These are phyloP conservation scores for Rhinatrema bivittatum DNA, from an alignment of 2,797 vertebrate genomes.

Conservation along the genomic window DNA sequence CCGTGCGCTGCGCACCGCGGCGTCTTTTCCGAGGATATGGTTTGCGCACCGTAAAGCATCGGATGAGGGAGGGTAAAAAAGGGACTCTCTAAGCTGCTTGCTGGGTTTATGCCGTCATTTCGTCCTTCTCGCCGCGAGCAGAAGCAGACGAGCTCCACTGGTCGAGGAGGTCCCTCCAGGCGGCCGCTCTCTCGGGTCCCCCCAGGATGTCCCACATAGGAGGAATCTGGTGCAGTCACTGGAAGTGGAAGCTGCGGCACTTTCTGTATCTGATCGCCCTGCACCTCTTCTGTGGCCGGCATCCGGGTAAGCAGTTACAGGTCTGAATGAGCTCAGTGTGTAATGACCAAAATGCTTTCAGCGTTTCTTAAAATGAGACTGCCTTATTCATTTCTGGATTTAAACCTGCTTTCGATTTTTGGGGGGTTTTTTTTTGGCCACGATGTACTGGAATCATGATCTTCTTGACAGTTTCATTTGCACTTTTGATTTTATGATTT, in stretches of 20 bases:
- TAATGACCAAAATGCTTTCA: too few relatives aligned
- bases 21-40: too few relatives aligned
- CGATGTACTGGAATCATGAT: background rate
- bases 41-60: too few relatives aligned
- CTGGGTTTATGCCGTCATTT: too few relatives aligned
- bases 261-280: constrained; percentile 43
- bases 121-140: too few relatives aligned
- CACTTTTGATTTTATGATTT: background rate
- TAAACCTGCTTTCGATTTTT: background rate
- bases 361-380: too few relatives aligned
- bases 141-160: background rate
- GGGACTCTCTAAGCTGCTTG: too few relatives aligned
- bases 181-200: constrained; percentile 7
- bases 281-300: constrained; percentile 31
- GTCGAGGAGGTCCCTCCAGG: constrained; percentile 14
- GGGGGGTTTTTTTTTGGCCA: background rate
- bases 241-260: constrained; percentile 64
- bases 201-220: constrained; percentile 59
- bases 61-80: too few relatives aligned
- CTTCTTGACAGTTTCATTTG: background rate
- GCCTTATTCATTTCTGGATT: too few relatives aligned
- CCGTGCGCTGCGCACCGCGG: too few relatives aligned
- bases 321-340: too few relatives aligned
- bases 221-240: constrained; percentile 57
- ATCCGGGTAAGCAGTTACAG: constrained; percentile 56